Evolutionary conservation across 2,113 vertebrate species (phyloP), one percentile per base, ranked within the genome.

Genomic region (Chiloscyllium plagiosum): DNA sequence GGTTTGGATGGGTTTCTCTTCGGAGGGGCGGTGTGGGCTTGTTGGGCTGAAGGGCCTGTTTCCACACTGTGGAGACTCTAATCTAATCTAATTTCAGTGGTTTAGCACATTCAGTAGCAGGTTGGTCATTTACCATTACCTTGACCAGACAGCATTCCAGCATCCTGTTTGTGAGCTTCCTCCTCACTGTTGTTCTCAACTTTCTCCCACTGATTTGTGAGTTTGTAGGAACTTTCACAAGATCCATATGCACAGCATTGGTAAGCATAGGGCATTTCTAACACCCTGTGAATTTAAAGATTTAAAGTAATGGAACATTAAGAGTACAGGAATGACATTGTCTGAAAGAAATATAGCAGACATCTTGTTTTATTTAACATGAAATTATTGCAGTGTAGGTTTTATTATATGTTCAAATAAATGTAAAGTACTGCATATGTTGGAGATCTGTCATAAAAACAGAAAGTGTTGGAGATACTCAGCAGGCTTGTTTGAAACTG

Each of bases 251-350:
- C 98, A 96, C 99, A 99, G 96, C 99, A 99, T 96, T 99, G 99
- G 96, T 99, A 99, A 89, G 99, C 98, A 95, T 98, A 99, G 3
- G 99, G 98, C 97, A 99, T 98, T 98, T 99, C 99, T 97, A 99
- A 98, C 95, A 99, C 97, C 97, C 99, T 99, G 97, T 0, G 96
- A 95, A 97, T 83, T 66, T 97, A 96, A 56, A 96, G 97, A 72
- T n/a, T 47, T 7, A 37, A 90, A 68, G 52, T 12, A 61, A 61
- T 61, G 12, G 56, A 61, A 61, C 52, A 87, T 89, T 66, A 65
- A 85, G 47, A n/a, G 3, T 20, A 22, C 12, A 92, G 29, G 29
- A 65, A 61, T 10, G 29, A 29, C 26, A 56, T 22, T 93, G 22
- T 19, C n/a, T 24, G 8, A 66, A 5, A 22, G 29, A 93, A 92